Evolutionary conservation across 2,888 invertebrate genomes (phyloP), one percentile per base, ranked within the genome.

Genomic region (Carterocephalus palaemon): DNA sequence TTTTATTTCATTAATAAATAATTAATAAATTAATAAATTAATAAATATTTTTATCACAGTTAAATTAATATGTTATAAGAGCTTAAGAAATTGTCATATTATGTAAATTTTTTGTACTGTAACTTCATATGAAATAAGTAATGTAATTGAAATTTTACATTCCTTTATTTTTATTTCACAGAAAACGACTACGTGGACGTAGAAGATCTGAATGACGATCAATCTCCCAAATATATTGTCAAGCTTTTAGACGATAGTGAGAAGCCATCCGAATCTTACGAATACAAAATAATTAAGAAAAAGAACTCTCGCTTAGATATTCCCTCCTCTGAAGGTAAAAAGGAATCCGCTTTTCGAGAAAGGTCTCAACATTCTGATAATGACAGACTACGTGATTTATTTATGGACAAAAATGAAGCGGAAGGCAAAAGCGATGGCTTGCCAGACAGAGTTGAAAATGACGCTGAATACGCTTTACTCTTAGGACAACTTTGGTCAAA

Each of bases 401-500:
- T 86, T 45, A 68, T 69, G 57, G 82, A 80, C 22, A 77, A 67
- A 51, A 72, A 69, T 49, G 78, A 76, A 43, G 56, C 46, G 2
- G 79, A 77, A 28, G 68, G 71, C 7, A 74, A 78, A 40, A 72
- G 72, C 20, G 70, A 74, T 47, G 37, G 48, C 9, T 39, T 61
- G 9, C 65, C 70, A 45, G 70, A 70, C 9, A 66, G 67, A 13
- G 65, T 74, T 24, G 80, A 86, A 52, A 83, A 82, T 42, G 85
- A 88, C 46, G 83, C 78, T 1, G 88, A 89, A 53, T 90, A 90
- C 56, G 82, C 88, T 3, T 70, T 88, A 29, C 71, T 89, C 10
- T 62, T 91, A 31, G 81, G 87, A 40, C 84, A 89, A 52, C 71
- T 90, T 5, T 90, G 89, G 88, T 85, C 88, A 17, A 89, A 89